phyloP scores from a whole-genome alignment of 2,888 invertebrate genomes.

The Seladonia tumulorum region DNA sequence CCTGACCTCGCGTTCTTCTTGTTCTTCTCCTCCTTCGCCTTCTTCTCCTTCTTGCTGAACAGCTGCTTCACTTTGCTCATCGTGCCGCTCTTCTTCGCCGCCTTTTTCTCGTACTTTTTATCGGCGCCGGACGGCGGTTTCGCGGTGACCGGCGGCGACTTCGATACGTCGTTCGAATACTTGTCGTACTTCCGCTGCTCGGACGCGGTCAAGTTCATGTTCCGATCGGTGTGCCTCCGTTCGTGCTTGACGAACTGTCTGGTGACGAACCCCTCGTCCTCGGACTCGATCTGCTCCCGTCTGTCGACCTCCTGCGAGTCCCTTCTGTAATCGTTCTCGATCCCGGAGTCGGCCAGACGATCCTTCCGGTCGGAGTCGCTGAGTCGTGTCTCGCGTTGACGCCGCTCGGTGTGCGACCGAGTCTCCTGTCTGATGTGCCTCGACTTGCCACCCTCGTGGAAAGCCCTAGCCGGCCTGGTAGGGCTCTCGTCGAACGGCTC shows the following conservation, averaged over 20 bases:
- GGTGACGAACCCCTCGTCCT: conserved; percentile 90
- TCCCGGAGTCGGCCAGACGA: conserved; percentile 91
- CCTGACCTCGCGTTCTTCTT: conserved; percentile 75
- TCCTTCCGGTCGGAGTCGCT: conserved; percentile 86
- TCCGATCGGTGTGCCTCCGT: conserved; percentile 90
- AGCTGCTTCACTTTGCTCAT: conserved; percentile 89
- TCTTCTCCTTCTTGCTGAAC: conserved; percentile 90
- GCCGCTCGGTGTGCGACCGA: conserved; percentile 82
- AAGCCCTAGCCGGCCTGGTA: conserved; percentile 74
- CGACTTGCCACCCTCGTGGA: conserved; percentile 79
- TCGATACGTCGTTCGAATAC: conserved; percentile 69
- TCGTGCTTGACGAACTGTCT: conserved; percentile 90
- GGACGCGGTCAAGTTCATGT: conserved; percentile 81
- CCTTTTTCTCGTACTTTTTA: conserved; percentile 82
- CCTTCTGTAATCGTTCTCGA: conserved; percentile 92
- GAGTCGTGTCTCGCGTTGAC: conserved; percentile 78
- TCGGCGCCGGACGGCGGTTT: conserved; percentile 81
- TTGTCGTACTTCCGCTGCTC: conserved; percentile 80
- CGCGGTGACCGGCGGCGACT: conserved; percentile 75
- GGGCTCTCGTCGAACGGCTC: conserved; percentile 79
- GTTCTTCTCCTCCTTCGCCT: conserved; percentile 86
- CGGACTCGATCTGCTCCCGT: conserved; percentile 85
- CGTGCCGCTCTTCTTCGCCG: conserved; percentile 80
- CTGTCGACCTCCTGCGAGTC: conserved; percentile 86
- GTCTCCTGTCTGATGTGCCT: conserved; percentile 84